Evolutionary conservation across 1,140 invertebrate genomes (phyloP), one percentile per base, ranked within the genome.

Genomic region (Bicyclus anynana): DNA sequence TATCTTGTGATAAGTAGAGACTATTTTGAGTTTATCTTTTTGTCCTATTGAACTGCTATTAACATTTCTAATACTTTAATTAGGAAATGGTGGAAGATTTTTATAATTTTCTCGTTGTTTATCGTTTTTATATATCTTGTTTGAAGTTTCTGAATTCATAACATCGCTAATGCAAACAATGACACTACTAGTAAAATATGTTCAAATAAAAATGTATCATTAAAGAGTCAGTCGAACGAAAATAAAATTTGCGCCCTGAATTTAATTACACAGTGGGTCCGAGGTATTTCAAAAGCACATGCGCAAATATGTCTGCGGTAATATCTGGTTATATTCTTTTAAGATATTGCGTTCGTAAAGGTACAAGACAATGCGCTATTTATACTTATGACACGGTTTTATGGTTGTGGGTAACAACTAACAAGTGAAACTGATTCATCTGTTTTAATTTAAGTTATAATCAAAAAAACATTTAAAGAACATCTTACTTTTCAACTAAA

Each of bases 371-470:
- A 65, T 59, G 37, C 38, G 17, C 62, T 74, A 76, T 79, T 69
- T 72, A 73, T 77, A 73, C 59, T 63, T 59, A 56, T 79, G 77
- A 77, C 71, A 80, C 67, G 68, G 49, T 74, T 77, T 52, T 38
- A 61, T 49, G 17, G 26, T 29, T 51, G 20, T 10, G 12, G 12
- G 18, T 20, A 18, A 44, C 16, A 16, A 44, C 7, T 1, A 12
- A 33, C 10, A 33, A 12, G 10, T 27, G 26, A 27, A 7, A 27
- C 10, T 17, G 16, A 5, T 18, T 0, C 40, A 0, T 20, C 18
- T 20, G 40, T 44, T 1, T 44, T 33, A 20, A 44, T 9, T 20
- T 20, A 40, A 5, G 14, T 12, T 44, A 2, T 2, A 16, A 13
- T n/a, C 16, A 20, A 44, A 40, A 40, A 44, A 44, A 17, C 37